phyloP scores from a whole-genome alignment of 2,797 vertebrate genomes.

The Okamejei kenojei region DNA sequence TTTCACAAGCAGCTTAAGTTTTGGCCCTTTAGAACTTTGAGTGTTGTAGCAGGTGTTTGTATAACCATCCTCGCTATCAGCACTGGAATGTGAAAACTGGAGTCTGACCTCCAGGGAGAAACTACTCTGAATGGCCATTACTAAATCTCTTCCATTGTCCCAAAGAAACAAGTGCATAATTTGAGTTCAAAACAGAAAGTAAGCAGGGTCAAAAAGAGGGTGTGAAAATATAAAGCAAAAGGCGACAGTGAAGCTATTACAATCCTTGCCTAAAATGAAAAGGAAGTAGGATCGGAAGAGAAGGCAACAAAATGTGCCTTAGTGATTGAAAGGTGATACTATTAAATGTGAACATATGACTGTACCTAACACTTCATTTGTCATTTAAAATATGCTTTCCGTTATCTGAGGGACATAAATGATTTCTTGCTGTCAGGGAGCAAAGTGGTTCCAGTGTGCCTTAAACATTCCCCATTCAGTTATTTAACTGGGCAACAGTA shows the following conservation, averaged over 20 bases:
- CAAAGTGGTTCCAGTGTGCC: neutral
- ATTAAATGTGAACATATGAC: slow-evolving; percentile 19
- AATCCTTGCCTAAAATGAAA: neutral
- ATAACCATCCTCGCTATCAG: slow-evolving; percentile 44
- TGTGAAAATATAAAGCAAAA: neutral
- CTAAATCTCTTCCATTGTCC: slow-evolving; percentile 44
- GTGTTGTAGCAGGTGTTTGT: slow-evolving; percentile 53
- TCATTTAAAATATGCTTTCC: slow-evolving; percentile 18
- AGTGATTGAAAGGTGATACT: slow-evolving; percentile 22
- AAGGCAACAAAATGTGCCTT: neutral
- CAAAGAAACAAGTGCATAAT: slow-evolving; percentile 39
- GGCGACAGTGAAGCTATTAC: neutral
- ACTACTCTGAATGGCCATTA: slow-evolving; percentile 49
- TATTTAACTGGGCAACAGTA: neutral
- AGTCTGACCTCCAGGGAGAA: slow-evolving; percentile 43
- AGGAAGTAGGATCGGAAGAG: neutral
- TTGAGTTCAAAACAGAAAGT: neutral
- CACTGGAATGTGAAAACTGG: slow-evolving; percentile 45
- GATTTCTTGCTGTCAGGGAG: neutral
- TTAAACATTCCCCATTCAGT: neutral
- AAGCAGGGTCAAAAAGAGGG: slow-evolving; percentile 5
- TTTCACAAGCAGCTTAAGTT: slow-evolving; percentile 38
- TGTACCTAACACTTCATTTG: slow-evolving; percentile 12
- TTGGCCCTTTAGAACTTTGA: slow-evolving; percentile 45
- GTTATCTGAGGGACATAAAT: neutral